phyloP scores from a whole-genome alignment of 53 echinoderm and acorn worm species.

The Echinarachnius parma region DNA sequence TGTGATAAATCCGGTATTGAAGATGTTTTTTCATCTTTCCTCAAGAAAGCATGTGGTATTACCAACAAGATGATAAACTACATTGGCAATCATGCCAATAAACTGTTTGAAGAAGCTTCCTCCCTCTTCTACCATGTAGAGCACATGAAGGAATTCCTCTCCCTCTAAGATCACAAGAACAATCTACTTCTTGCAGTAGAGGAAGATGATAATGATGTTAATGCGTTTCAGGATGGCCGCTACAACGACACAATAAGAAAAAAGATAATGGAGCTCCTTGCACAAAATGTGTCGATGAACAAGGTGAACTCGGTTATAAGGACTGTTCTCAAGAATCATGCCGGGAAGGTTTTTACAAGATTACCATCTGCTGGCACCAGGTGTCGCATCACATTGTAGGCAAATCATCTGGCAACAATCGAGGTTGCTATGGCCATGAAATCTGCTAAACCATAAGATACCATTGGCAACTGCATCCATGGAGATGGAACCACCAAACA shows the following conservation, averaged over 20 bases:
- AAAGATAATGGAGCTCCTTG: too few relatives aligned
- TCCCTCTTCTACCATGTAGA: conserved; percentile 3
- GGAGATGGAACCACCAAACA: conserved; percentile 49
- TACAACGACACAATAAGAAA: too few relatives aligned
- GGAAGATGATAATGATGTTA: conserved; percentile 2
- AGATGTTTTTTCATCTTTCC: conserved; percentile 1
- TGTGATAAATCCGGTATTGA: not conserved
- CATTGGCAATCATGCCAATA: conserved; percentile 3
- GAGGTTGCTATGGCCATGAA: not conserved
- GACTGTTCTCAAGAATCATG: too few relatives aligned
- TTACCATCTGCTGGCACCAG: conserved; percentile 28
- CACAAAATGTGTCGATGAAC: too few relatives aligned
- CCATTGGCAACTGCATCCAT: conserved; percentile 41
- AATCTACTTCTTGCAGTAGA: conserved; percentile 14
- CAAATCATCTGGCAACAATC: conserved; percentile 21
- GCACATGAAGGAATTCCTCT: conserved; percentile 3
- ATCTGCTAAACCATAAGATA: not conserved
- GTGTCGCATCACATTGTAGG: not conserved
- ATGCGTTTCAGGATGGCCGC: too few relatives aligned
- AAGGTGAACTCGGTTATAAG: too few relatives aligned
- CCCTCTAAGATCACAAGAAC: conserved; percentile 10
- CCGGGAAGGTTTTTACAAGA: not conserved
- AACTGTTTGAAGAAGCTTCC: not conserved
- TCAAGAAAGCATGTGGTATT: not conserved
- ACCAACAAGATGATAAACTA: not conserved